These are phyloP conservation scores for Drosophila phalerata DNA, from an alignment of 2,888 invertebrate genomes.

Conservation along the genomic window DNA sequence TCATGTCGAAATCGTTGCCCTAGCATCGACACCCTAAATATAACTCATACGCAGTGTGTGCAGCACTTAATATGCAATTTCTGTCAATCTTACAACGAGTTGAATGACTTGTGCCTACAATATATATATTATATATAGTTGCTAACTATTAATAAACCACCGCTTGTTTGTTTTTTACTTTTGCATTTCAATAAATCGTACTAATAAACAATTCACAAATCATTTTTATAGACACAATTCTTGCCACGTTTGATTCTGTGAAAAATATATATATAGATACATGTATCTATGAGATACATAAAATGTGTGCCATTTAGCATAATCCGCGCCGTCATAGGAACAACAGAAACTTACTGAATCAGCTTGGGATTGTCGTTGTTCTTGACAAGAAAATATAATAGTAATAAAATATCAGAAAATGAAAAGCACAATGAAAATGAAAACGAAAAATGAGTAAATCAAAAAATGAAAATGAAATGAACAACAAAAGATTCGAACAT, in stretches of 20 bases:
- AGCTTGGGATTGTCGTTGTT: conserved; percentile 15
- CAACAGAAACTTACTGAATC: conserved; percentile 13
- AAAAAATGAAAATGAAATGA: conserved; percentile 45
- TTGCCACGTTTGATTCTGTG: conserved; percentile 6
- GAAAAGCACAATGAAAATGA: conserved; percentile 1
- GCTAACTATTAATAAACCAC: conserved; percentile 3
- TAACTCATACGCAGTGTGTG: conserved; percentile 65
- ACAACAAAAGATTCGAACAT: conserved; percentile 25
- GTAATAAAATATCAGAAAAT: neutral
- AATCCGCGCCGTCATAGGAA: conserved; percentile 38
- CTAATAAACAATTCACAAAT: conserved; percentile 50
- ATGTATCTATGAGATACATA: conserved; percentile 30
- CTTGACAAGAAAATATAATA: conserved; percentile 42
- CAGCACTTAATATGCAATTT: conserved; percentile 30
- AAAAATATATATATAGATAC: neutral
- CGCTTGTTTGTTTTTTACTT: conserved; percentile 13
- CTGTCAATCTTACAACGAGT: conserved; percentile 37
- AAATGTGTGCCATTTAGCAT: conserved; percentile 37
- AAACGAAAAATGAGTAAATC: conserved; percentile 31
- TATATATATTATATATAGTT: conserved; percentile 15
- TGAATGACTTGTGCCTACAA: conserved; percentile 58
- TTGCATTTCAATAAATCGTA: conserved; percentile 28
- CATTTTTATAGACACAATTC: conserved; percentile 27
- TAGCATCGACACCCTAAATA: conserved; percentile 38
- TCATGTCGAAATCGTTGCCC: conserved; percentile 20